These are phyloP conservation scores for Samia ricini DNA, from an alignment of 1,140 invertebrate species.

Conservation along the genomic window DNA sequence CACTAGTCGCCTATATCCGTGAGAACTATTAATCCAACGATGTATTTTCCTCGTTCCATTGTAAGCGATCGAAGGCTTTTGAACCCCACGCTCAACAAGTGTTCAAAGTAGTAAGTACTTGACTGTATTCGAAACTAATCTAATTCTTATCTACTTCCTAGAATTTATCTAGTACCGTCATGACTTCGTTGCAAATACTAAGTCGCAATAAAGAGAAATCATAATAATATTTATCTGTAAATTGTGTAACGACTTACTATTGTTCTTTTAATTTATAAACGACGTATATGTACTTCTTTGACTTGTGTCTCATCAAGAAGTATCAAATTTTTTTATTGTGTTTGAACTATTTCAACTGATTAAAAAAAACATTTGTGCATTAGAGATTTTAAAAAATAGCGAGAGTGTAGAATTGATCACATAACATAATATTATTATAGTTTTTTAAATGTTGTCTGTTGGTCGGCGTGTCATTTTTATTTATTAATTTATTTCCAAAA, in stretches of 20 bases:
- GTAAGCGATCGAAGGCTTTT: constrained; percentile 11
- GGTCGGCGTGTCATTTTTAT: no score
- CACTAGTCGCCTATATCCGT: background rate
- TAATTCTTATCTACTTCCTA: constrained; percentile 5
- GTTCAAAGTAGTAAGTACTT: constrained; percentile 1
- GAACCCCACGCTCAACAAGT: constrained; percentile 1
- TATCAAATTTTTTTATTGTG: no score
- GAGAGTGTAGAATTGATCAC: no score
- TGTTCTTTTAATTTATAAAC: background rate
- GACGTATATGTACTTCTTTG: no score
- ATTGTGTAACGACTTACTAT: background rate
- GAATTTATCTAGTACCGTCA: background rate
- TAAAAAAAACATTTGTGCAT: no score
- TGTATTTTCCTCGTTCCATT: constrained; percentile 14
- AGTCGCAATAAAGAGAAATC: background rate
- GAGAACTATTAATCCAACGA: constrained; percentile 11
- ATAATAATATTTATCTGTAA: no score
- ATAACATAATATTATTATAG: no score
- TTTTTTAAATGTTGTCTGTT: no score
- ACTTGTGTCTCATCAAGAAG: no score
- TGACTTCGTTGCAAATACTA: background rate
- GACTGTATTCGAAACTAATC: background rate
- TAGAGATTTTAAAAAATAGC: no score
- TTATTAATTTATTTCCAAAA: no score
- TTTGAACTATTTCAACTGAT: no score